Conservation (phyloP, 2,888 invertebrate genomes). For the Melieria picta region DNA sequence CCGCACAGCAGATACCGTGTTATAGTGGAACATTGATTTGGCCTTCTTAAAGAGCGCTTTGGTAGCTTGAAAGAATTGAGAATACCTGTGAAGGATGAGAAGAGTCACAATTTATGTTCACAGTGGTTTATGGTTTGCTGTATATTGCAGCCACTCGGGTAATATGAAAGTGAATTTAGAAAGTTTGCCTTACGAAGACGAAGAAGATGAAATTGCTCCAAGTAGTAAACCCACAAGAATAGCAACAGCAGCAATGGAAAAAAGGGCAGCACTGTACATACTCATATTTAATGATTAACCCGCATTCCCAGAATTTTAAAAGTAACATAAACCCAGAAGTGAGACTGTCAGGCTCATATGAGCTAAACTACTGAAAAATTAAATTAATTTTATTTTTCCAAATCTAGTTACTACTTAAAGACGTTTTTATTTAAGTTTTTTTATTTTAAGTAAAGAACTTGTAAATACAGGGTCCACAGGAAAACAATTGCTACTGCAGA, state of each 20-base stretch:
- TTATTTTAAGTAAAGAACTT: too few relatives aligned
- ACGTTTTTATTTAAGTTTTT: too few relatives aligned
- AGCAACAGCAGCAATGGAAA: not conserved
- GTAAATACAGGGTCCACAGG: too few relatives aligned
- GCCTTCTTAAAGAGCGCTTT: constrained; percentile 21
- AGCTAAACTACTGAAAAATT: too few relatives aligned
- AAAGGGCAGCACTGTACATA: not conserved
- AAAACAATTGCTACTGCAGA: too few relatives aligned
- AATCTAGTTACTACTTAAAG: too few relatives aligned
- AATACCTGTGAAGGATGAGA: not conserved
- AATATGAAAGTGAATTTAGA: too few relatives aligned
- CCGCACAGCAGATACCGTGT: constrained; percentile 20
- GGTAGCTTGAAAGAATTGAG: constrained; percentile 24
- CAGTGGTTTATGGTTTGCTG: constrained; percentile 11
- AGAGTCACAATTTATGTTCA: constrained; percentile 13
- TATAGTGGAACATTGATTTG: constrained; percentile 23
- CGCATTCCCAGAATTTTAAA: too few relatives aligned
- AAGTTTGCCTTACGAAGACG: too few relatives aligned
- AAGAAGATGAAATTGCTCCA: not conserved
- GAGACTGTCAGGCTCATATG: too few relatives aligned
- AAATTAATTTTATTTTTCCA: too few relatives aligned
- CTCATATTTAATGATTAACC: not conserved
- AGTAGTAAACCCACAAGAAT: not conserved
- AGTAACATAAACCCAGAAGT: too few relatives aligned
- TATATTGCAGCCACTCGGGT: constrained; percentile 19